Percentiles rank a stretch among this genome's conserved stretches.
phyloP scores from a whole-genome alignment of 2,888 invertebrate genomes.

The Apocheima hispidaria region DNA sequence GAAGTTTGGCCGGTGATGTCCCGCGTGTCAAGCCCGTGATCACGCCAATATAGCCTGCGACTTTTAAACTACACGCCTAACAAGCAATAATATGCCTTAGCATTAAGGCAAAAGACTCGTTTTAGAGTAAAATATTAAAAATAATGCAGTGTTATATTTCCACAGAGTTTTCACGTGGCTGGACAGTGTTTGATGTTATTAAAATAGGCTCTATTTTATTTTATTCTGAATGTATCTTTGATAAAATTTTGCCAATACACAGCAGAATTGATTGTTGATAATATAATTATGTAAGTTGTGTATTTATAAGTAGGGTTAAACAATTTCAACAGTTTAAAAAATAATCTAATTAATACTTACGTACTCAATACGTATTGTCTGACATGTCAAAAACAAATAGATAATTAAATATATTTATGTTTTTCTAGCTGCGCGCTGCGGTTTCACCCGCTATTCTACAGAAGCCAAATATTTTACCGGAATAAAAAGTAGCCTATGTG shows the following conservation, averaged over 20 bases:
- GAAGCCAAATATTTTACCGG: too few species aligned
- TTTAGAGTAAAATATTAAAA: constrained; percentile 5
- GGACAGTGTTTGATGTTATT: constrained; percentile 44
- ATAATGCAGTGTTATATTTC: constrained; percentile 44
- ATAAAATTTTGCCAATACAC: too few species aligned
- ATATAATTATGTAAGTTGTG: too few species aligned
- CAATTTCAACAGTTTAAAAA: background rate
- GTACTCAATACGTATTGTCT: too few species aligned
- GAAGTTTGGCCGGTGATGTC: constrained; percentile 64
- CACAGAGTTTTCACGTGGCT: constrained; percentile 39
- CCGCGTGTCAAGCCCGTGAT: constrained; percentile 76
- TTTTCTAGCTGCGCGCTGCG: too few species aligned
- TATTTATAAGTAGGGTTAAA: too few species aligned
- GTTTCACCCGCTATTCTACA: too few species aligned
- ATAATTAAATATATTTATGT: too few species aligned
- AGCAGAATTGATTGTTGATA: too few species aligned
- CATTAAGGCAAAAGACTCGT: constrained; percentile 11
- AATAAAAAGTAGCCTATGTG: too few species aligned
- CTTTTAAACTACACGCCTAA: constrained; percentile 15
- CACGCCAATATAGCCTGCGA: constrained; percentile 69
- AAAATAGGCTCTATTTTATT: constrained; percentile 26
- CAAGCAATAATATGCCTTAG: constrained; percentile 33
- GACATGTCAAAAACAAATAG: too few species aligned
- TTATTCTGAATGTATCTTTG: background rate
- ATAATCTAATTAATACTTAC: too few species aligned